Percentiles rank a stretch among this genome's conserved stretches.
Evolutionary conservation across 1,140 invertebrate genomes (phyloP).

Genomic region (Pectinophora gossypiella): DNA sequence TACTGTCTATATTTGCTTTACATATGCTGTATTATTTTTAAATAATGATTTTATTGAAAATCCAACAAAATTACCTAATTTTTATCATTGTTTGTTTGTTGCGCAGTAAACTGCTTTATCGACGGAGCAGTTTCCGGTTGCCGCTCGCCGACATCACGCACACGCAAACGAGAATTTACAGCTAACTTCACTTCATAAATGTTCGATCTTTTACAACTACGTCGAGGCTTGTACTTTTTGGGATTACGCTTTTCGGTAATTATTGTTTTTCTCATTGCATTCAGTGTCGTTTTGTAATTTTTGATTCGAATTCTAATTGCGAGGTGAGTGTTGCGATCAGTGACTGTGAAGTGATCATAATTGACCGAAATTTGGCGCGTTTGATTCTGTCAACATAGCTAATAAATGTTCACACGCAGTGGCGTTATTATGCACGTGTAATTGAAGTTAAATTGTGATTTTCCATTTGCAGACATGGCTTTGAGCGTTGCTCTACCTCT

Average conservation of each 20-base stretch:
- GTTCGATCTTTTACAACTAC: conserved; percentile 71
- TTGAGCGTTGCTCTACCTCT: conserved; percentile 71
- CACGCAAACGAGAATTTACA: conserved; percentile 49
- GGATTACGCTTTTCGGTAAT: conserved; percentile 70
- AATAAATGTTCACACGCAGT: conserved; percentile 49
- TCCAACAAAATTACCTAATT: not conserved
- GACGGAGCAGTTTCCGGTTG: conserved; percentile 60
- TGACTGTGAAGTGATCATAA: conserved; percentile 15
- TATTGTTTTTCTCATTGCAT: conserved; percentile 56
- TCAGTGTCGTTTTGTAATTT: conserved; percentile 30
- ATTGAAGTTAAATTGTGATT: conserved; percentile 49
- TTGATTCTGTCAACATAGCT: conserved; percentile 67
- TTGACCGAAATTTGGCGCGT: conserved; percentile 55
- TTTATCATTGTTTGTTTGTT: conserved; percentile 22
- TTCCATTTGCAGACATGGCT: conserved; percentile 71
- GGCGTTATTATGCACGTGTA: conserved; percentile 62
- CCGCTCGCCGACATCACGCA: conserved; percentile 60
- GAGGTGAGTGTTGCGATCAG: conserved; percentile 5
- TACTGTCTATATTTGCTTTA: no score
- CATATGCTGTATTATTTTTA: no score
- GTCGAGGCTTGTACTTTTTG: conserved; percentile 68
- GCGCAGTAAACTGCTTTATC: conserved; percentile 63
- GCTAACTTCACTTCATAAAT: conserved; percentile 69
- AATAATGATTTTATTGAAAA: not conserved
- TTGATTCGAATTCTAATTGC: not conserved